Evolutionary conservation across 2,797 vertebrate species (phyloP), one percentile per base, ranked within the genome.

Genomic region (Alcedo atthis): DNA sequence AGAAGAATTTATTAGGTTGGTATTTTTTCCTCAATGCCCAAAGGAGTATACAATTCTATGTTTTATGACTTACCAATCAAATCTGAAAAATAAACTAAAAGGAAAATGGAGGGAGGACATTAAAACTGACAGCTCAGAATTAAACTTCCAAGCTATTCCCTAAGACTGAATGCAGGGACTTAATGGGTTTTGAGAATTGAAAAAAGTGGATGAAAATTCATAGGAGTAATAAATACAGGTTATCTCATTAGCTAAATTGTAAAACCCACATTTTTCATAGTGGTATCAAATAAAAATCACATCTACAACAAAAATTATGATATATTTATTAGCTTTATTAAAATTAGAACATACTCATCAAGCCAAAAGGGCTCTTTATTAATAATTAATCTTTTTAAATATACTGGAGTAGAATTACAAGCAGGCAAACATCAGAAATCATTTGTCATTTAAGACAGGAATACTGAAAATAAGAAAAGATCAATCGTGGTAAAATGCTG

Each of bases 21-120:
- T 16, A 6, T 19, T 48, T 90, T 61, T 66, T 89, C 51, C 6
- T 33, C 35, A 48, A 43, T 85, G 25, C n/a, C 22, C 30, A 66
- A 57, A 68, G 14, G 9, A 87, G 26, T 53, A 81, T 6, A 80
- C 63, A 68, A 94, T 92, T 96, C 59, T 83, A 93, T 57, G 32
- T 85, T 93, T 85, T 93, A 95, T 54, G 33, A 77, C 43, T 91
- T 84, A 57, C 7, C 62, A 92, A 48, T 49, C 13, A 94, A 90
- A 69, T 77, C 7, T 87, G 42, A 91, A 91, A 90, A 97, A 90
- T 81, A 96, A 93, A 73, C n/a, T 48, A 84, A 90, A 96, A 82
- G 25, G 61, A 91, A 94, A 62, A 87, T 10, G 66, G 87, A n/a
- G 80, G 19, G 32, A 94, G 26, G 57, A 85, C 67, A 93, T 73